Base-by-base conservation (phyloP, 2,888 invertebrate genomes). In the Himalopsyche anomala region DNA sequence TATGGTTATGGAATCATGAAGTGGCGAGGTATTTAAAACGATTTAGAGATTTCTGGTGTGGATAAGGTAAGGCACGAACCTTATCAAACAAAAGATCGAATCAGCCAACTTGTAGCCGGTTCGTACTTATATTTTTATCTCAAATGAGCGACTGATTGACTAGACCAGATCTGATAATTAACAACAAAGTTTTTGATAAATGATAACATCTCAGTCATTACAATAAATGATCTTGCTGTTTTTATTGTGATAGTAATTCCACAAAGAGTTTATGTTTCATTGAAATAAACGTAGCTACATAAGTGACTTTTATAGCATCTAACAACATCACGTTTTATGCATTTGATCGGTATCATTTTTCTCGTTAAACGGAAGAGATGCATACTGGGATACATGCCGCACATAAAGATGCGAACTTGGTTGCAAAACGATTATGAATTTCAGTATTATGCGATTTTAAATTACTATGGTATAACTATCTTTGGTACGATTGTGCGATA, bases 311-410 rank as follows among this genome's bases (percentile, higher is more conserved):
- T 19, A 62, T 62, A 3, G 62, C 62, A 62, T 19, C 62, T 28
- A 11, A 19, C 19, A 62, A 62, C 62, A 62, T 62, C 62, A 62
- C 62, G 62, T 62, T 62, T 62, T 62, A 19, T 62, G 62, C 62
- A 62, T 62, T 62, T 62, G 62, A 62, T 62, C 62, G 62, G 62
- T 62, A 62, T 62, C 62, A 19, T 62, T 62, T 62, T 62, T 62
- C 62, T 62, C 62, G 62, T 62, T 62, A 62, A 62, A 19, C 28
- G 1, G 19, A 62, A 62, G 19, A 19, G 3, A 19, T 62, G 62
- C 62, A 62, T 19, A 19, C 28, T 62, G 62, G 62, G 19, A n/a
- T 62, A 62, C 19, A 19, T 62, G 62, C 19, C 19, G 62, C 62
- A 62, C 62, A 19, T 62, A 62, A 62, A 62, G 8, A 19, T 62